phyloP scores from a whole-genome alignment of 2,113 vertebrate species.

The Tilapia sparmanii region DNA sequence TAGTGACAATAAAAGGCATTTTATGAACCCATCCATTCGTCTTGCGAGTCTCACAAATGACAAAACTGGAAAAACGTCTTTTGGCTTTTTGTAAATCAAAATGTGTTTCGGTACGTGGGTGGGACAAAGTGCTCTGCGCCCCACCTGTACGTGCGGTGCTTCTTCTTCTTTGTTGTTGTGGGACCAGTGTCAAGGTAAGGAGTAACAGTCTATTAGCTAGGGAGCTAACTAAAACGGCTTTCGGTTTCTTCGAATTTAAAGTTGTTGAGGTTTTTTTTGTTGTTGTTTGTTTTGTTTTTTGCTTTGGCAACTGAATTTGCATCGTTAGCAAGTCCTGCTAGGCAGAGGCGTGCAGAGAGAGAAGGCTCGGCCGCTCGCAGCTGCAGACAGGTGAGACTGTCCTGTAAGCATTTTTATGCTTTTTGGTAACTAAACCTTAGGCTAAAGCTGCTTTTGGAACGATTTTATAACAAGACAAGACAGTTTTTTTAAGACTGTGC shows the following conservation, averaged over 20 bases:
- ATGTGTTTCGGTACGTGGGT: neutral
- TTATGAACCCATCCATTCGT: neutral
- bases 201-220: neutral
- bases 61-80: neutral
- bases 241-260: neutral
- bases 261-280: fast-evolving
- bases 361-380: neutral
- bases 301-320: neutral
- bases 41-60: neutral
- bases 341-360: neutral
- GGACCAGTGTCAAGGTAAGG: neutral
- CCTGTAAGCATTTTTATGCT: neutral
- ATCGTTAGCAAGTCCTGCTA: neutral
- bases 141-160: neutral
- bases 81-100: neutral
- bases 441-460: neutral
- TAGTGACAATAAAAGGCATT: neutral
- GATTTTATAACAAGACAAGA: neutral
- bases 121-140: neutral
- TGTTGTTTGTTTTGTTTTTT: neutral
- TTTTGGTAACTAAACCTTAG: neutral
- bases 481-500: neutral
- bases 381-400: neutral
- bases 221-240: neutral
- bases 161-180: neutral